Base-by-base conservation (phyloP, 2,797 vertebrate genomes). In the Sebastes cheni region DNA sequence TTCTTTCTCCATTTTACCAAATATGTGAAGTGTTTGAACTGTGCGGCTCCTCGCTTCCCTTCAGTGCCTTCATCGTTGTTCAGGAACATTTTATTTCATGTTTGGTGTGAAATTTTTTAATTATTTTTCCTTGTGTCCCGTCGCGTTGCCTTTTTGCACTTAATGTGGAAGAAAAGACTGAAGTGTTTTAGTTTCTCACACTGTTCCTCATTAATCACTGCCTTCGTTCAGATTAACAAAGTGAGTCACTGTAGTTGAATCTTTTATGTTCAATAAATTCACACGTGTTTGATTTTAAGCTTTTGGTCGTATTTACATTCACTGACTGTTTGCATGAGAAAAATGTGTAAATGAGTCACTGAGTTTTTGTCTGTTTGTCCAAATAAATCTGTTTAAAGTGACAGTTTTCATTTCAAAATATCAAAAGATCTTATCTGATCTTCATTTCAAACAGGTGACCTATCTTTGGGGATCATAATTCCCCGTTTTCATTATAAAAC, bases 61-160 rank as follows among this genome's bases (percentile, higher is more conserved):
- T 68, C 3, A 74, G 88, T 93, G 92, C 90, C 92, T 93, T 91
- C 55, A 59, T 61, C 36, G 13, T 39, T 42, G 70, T 82, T 83
- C 58, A 67, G 83, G 73, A 82, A 30, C 29, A 8, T 75, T 8
- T 32, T 12, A 30, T 34, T 62, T 61, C 11, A 8, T 52, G 23
- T 27, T 36, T 11, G 1, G 0, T 42, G 39, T 82, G 25, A 12
- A 68, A 77, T 36, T 13, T 56, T 12, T 18, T 16, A 14, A 2
- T 14, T n/a, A 9, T 54, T 25, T 62, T 18, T 32, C n/a, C 1
- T n/a, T 55, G 22, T 42, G 10, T 78, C 34, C 12, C 5, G 29
- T 80, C n/a, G 0, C 6, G 79, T 73, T 66, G 75, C 75, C 66
- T 86, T 84, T 84, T 84, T 89, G 85, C 85, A 89, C 85, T 85